phyloP scores from a whole-genome alignment of 2,113 vertebrate species.

The Callorhinus ursinus region DNA sequence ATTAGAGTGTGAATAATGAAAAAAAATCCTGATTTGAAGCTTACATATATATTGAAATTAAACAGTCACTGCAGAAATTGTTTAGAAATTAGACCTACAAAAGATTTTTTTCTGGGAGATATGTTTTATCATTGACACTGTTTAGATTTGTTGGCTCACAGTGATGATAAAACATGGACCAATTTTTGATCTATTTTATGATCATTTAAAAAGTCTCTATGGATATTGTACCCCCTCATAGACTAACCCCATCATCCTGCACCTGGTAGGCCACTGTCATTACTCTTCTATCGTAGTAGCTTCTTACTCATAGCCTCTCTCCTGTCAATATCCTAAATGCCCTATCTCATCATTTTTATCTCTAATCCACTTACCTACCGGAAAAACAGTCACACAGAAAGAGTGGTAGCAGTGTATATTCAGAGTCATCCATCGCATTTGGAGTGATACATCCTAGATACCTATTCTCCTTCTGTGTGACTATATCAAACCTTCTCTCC shows the following conservation, averaged over 20 bases:
- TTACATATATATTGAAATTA: neutral
- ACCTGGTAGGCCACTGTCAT: neutral
- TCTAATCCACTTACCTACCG: neutral
- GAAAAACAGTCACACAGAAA: neutral
- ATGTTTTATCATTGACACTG: neutral
- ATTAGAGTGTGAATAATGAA: neutral
- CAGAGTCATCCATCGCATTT: neutral
- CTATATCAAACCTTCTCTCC: neutral
- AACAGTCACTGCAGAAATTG: neutral
- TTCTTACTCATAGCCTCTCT: neutral
- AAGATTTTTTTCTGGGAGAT: neutral
- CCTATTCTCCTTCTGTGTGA: neutral
- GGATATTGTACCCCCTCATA: neutral
- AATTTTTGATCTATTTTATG: neutral
- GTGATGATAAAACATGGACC: neutral
- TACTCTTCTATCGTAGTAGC: neutral
- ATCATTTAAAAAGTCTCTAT: neutral
- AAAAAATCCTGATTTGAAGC: neutral
- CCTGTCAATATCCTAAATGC: neutral
- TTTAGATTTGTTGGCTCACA: neutral
- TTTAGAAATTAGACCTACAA: constrained; percentile 35
- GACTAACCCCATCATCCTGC: neutral
- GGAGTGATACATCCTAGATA: neutral
- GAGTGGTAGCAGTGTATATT: neutral
- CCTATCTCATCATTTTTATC: neutral